Base-by-base conservation (phyloP, 1,140 invertebrate genomes). In the Daktulosphaira vitifoliae region DNA sequence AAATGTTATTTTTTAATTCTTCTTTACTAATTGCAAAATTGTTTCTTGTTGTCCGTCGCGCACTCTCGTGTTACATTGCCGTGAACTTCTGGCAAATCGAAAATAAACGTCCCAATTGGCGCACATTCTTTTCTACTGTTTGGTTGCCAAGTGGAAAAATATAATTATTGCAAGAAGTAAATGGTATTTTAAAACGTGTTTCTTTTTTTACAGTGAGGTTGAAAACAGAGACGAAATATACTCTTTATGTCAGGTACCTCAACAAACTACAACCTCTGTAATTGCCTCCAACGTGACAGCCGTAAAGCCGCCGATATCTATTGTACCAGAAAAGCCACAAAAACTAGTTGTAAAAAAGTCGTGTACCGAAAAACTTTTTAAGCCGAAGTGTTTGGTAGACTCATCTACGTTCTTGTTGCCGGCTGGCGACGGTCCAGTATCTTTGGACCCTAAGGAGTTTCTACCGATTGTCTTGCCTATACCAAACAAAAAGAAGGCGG, bases 191-290 rank as follows among this genome's bases (percentile, higher is more conserved):
- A 25, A 16, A 16, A 53, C 15, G 38, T 37, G 29, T 33, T 33
- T 11, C 11, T 66, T 8, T 56, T 50, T 52, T 84, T 84, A 68
- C 82, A 93, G 90, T 83, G 88, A 84, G 73, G 81, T 92, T 76
- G 89, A 92, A 81, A 83, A 85, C 77, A 81, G 86, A 78, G 80
- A 90, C 82, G 85, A 90, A 76, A 84, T 94, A 72, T 86, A 90
- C 75, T 90, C 89, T 71, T 79, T 81, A 75, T 82, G 82, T 74
- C 88, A 91, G 78, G 69, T 80, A 67, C 72, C 26, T 49, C 65
- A 16, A 66, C 46, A 23, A 44, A 5, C 26, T 20, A 23, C 53
- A 33, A 11, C 5, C 13, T 2, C 65, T 20, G 53, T 52, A 11
- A 18, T 39, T 15, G 48, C 23, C 54, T 20, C 49, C 33, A 42